Evolutionary conservation across 2,113 vertebrate species (phyloP).

Genomic region (Paradoxurus hermaphroditus): DNA sequence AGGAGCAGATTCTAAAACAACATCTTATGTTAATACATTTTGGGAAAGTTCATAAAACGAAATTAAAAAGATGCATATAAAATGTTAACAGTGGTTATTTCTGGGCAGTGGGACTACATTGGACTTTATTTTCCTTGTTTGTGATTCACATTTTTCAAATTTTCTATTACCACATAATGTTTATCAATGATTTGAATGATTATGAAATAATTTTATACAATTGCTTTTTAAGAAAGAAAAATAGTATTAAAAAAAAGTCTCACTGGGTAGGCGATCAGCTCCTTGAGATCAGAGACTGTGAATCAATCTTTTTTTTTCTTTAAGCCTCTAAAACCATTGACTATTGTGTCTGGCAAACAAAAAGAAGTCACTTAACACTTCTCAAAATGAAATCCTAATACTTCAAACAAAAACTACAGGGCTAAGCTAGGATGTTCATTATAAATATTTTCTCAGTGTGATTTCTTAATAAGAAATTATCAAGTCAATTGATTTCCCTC

Average conservation of each 20-base stretch:
- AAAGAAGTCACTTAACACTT: background rate
- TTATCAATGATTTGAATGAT: background rate
- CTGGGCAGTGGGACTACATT: background rate
- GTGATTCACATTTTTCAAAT: background rate
- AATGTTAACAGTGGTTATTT: background rate
- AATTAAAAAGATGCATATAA: background rate
- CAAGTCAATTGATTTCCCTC: background rate
- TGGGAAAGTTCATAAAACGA: background rate
- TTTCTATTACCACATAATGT: background rate
- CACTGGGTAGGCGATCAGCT: background rate
- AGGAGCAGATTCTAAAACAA: background rate
- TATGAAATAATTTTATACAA: background rate
- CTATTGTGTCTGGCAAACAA: background rate
- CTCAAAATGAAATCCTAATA: constrained; percentile 11
- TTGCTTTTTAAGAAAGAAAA: background rate
- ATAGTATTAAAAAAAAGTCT: background rate
- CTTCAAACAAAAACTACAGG: background rate
- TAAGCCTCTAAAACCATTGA: background rate
- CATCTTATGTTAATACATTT: background rate
- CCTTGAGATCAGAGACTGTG: background rate
- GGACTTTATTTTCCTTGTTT: background rate
- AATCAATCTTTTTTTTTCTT: background rate
- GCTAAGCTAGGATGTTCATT: background rate
- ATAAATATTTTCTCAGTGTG: background rate
- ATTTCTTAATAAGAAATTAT: background rate